Evolutionary conservation across 2,113 vertebrate genomes (phyloP).

Genomic region (Aldabrachelys gigantea): DNA sequence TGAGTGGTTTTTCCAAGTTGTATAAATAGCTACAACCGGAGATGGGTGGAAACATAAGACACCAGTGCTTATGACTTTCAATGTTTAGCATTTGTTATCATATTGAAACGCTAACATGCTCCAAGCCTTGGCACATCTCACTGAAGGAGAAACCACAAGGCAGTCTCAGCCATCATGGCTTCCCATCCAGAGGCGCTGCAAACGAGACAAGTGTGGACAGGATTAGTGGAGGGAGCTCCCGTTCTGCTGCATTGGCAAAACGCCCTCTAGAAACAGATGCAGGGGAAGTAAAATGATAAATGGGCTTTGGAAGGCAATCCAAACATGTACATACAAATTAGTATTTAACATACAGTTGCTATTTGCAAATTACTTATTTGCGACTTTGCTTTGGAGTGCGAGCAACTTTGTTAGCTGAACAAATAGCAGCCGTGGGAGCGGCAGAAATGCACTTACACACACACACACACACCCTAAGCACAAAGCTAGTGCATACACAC

Average conservation of each 20-base stretch:
- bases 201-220: constrained; percentile 56
- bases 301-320: constrained; percentile 67
- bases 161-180: constrained; percentile 23
- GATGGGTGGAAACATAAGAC: not conserved
- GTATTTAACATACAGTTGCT: constrained; percentile 72
- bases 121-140: not conserved
- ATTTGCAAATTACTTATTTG: constrained; percentile 71
- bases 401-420: constrained; percentile 56
- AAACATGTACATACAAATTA: constrained; percentile 76
- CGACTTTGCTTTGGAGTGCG: constrained; percentile 59
- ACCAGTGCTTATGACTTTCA: not conserved
- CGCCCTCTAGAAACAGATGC: constrained; percentile 45
- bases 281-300: constrained; percentile 63
- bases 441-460: not conserved
- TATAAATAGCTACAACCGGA: not conserved
- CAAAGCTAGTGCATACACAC: rapidly evolving
- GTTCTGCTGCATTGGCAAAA: constrained; percentile 63
- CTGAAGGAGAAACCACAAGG: not conserved
- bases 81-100: constrained; percentile 33
- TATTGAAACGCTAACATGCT: not conserved
- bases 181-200: constrained; percentile 48
- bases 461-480: rapidly evolving
- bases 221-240: constrained; percentile 53
- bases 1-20: not conserved
- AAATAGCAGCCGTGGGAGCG: constrained; percentile 58